These are phyloP conservation scores for Plagodis pulveraria DNA, from an alignment of 2,888 invertebrate genomes.

Conservation along the genomic window DNA sequence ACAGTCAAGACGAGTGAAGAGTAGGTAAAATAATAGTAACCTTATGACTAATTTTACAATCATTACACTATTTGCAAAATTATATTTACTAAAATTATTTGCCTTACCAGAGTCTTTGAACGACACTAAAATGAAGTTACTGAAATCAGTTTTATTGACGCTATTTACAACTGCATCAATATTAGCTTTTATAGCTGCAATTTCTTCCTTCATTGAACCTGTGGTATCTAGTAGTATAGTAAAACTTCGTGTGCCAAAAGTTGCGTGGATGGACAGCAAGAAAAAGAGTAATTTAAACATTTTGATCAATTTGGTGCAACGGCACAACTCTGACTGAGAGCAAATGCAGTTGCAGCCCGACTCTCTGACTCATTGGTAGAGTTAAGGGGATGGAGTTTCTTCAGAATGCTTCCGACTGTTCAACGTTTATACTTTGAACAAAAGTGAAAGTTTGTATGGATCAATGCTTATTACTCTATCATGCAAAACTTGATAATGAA, in stretches of 20 bases:
- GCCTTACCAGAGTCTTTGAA: conserved; percentile 50
- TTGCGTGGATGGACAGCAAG: background rate
- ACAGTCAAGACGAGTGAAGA: no score
- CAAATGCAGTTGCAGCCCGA: conserved; percentile 9
- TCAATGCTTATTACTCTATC: no score
- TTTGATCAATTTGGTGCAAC: conserved; percentile 26
- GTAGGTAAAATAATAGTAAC: no score
- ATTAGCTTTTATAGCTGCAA: conserved; percentile 50
- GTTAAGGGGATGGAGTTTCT: conserved; percentile 10
- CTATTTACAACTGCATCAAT: conserved; percentile 37
- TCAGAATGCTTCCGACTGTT: no score
- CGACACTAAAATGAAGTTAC: conserved; percentile 46
- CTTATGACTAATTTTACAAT: no score
- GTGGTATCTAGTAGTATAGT: conserved; percentile 64
- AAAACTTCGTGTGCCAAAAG: conserved; percentile 48
- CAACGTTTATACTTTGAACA: no score
- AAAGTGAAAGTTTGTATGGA: no score
- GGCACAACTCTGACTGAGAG: conserved; percentile 3
- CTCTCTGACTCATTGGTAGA: conserved; percentile 1
- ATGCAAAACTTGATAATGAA: no score
- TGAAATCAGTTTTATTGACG: conserved; percentile 29
- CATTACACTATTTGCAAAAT: no score
- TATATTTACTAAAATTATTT: no score
- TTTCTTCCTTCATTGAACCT: conserved; percentile 54
- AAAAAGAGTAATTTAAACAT: conserved; percentile 20